A percentile compares a stretch with the other conserved stretches of the same genome.
phyloP scores from a whole-genome alignment of 2,797 vertebrate species.

The Squalus acanthias region DNA sequence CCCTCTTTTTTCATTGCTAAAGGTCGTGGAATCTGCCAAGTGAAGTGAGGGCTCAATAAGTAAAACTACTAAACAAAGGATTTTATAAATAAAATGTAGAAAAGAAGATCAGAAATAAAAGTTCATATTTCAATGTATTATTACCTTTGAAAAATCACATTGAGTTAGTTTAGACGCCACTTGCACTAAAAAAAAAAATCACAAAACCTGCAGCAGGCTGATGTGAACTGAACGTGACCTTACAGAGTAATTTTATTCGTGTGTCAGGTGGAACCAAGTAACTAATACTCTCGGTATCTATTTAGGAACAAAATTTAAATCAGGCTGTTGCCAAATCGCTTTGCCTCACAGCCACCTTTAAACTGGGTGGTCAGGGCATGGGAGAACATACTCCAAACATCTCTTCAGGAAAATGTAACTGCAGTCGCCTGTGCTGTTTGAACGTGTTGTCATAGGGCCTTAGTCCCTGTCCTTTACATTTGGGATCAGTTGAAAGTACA shows the following conservation, averaged over 20 bases:
- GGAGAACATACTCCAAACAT: neutral
- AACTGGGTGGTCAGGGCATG: neutral
- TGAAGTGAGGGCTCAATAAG: neutral
- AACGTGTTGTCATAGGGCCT: neutral
- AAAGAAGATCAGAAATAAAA: neutral
- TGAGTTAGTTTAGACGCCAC: too few species aligned
- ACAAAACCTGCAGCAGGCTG: neutral
- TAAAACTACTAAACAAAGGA: neutral
- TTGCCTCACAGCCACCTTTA: neutral
- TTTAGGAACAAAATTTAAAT: neutral
- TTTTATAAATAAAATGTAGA: neutral
- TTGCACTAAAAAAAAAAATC: neutral
- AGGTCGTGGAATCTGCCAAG: slow-evolving; percentile 7
- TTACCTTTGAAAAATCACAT: neutral
- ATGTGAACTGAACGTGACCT: slow-evolving; percentile 3
- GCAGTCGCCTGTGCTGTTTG: neutral
- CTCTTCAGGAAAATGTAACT: neutral
- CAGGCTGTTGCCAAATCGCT: neutral
- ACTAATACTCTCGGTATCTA: neutral
- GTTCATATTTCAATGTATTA: neutral
- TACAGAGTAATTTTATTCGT: neutral
- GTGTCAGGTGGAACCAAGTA: neutral
- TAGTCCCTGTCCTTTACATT: neutral
- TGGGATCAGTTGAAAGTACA: neutral
- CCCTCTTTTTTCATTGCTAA: slow-evolving; percentile 35